phyloP scores from a whole-genome alignment of 2,888 invertebrate species.

The Amphipoea lucens region DNA sequence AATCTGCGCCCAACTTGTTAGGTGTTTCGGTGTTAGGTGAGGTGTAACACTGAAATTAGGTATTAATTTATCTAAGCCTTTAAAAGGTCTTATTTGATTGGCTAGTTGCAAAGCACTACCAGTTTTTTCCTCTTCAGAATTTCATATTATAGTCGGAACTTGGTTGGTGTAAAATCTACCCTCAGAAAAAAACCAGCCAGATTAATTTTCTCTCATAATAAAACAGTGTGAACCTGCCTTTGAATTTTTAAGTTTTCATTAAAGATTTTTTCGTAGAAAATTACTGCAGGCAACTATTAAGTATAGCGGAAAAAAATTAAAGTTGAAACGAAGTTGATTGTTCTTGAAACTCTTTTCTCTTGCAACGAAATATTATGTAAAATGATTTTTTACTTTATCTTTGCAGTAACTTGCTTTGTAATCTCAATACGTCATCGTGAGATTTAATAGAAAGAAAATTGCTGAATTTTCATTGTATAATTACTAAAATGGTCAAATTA shows the following conservation, averaged over 20 bases:
- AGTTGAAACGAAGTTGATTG: slow-evolving; percentile 34
- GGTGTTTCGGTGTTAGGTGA: slow-evolving; percentile 16
- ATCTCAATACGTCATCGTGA: background rate
- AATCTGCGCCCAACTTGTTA: slow-evolving; percentile 40
- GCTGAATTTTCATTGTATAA: background rate
- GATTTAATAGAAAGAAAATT: background rate
- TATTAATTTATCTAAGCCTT: background rate
- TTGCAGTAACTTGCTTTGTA: background rate
- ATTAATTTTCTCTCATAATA: slow-evolving; percentile 45
- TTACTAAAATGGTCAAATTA: slow-evolving; percentile 1
- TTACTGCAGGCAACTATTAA: slow-evolving; percentile 35
- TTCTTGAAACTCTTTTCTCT: slow-evolving; percentile 41
- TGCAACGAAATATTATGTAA: slow-evolving; percentile 34
- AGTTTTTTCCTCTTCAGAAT: slow-evolving; percentile 8
- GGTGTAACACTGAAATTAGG: slow-evolving; percentile 2
- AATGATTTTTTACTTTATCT: slow-evolving; percentile 9
- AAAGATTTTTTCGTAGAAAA: slow-evolving; percentile 28
- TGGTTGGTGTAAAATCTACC: background rate
- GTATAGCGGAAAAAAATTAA: slow-evolving; percentile 10
- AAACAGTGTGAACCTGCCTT: slow-evolving; percentile 21
- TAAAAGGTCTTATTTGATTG: background rate
- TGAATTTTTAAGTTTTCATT: slow-evolving; percentile 51
- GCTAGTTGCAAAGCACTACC: background rate
- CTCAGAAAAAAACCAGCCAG: slow-evolving; percentile 14
- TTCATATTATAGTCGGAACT: background rate